A percentile compares a stretch with the other conserved stretches of the same genome.
phyloP scores from a whole-genome alignment of 2,797 vertebrate genomes.

The Caiman crocodilus region DNA sequence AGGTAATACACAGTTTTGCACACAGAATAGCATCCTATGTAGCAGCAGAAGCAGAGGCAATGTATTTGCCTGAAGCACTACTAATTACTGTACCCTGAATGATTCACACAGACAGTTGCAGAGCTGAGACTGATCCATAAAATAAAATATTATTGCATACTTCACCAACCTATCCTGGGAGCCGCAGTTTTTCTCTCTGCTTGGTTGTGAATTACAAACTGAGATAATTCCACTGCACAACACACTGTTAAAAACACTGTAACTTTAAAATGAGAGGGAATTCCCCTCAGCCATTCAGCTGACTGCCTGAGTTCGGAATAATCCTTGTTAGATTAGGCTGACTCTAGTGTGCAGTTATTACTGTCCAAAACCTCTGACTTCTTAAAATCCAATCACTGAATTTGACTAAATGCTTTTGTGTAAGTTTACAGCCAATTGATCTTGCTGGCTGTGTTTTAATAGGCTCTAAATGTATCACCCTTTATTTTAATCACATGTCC shows the following conservation, averaged over 20 bases:
- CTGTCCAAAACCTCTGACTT: neutral
- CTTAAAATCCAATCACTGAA: neutral
- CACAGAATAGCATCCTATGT: neutral
- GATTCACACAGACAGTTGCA: rapidly evolving
- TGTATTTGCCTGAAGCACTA: neutral
- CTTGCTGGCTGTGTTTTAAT: neutral
- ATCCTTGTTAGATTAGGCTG: neutral
- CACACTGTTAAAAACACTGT: neutral
- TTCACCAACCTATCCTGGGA: neutral
- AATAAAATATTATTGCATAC: neutral
- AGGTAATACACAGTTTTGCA: neutral
- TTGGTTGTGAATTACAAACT: neutral
- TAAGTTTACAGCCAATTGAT: neutral
- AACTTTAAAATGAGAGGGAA: constrained; percentile 1
- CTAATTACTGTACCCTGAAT: neutral
- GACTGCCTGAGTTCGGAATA: neutral
- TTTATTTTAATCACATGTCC: neutral
- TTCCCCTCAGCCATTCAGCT: neutral
- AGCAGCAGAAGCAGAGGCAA: neutral
- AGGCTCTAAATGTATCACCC: neutral
- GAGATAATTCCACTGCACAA: neutral
- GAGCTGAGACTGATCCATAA: neutral
- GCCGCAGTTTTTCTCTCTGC: neutral
- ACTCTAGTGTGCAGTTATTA: neutral
- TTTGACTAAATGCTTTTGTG: neutral